Conservation (phyloP, 2,888 invertebrate genomes). For the Amphipyra berbera region DNA sequence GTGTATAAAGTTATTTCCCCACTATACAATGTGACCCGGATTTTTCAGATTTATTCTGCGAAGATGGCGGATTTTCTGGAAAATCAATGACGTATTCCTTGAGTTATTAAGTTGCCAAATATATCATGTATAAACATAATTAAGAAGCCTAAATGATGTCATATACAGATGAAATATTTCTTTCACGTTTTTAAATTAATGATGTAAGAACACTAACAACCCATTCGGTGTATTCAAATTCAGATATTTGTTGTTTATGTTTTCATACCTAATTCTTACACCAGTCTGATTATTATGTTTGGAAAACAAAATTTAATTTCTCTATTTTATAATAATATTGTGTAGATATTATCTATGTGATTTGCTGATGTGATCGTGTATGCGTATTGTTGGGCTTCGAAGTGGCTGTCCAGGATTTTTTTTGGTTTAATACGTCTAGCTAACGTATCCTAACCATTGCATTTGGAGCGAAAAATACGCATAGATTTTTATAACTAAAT, state of each 20-base stretch:
- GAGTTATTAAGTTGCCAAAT: conserved; percentile 60
- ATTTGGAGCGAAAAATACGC: not conserved
- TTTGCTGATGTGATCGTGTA: too few relatives aligned
- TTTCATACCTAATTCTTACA: conserved; percentile 6
- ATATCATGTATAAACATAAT: conserved; percentile 48
- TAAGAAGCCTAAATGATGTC: conserved; percentile 54
- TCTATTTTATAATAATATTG: too few relatives aligned
- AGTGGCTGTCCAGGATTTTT: too few relatives aligned
- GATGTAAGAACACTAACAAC: conserved; percentile 41
- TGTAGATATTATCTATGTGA: too few relatives aligned
- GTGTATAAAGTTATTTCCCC: conserved; percentile 55
- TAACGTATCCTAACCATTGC: not conserved
- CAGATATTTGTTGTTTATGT: conserved; percentile 22
- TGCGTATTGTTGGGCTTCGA: too few relatives aligned
- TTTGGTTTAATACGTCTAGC: too few relatives aligned
- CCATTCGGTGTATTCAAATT: conserved; percentile 24
- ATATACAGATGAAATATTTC: conserved; percentile 47
- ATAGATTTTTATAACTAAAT: conserved; percentile 6
- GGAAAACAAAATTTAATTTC: conserved; percentile 5
- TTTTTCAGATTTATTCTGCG: conserved; percentile 59
- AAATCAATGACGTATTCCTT: conserved; percentile 56
- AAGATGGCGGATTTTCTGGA: conserved; percentile 57
- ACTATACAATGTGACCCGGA: conserved; percentile 61
- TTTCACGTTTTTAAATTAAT: conserved; percentile 38
- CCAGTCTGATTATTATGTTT: conserved; percentile 22